Base-by-base conservation (phyloP, 2,888 invertebrate genomes). In the Cyaniris semiargus region DNA sequence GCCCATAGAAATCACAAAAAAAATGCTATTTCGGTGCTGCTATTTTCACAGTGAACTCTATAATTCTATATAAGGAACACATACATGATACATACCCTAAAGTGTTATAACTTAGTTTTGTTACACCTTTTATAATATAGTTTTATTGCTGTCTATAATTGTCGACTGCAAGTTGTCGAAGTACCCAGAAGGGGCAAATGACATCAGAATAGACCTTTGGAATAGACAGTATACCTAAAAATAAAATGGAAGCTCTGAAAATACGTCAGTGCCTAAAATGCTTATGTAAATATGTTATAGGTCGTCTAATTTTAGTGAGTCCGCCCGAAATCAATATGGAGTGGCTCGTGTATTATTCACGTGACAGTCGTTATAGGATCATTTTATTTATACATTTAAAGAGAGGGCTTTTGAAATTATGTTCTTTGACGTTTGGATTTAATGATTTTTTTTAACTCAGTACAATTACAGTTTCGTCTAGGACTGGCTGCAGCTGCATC, bases 271-370 rank as follows among this genome's bases (percentile, higher is more conserved):
- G 23, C 60, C 60, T 60, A 3, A 60, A 60, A 23, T 13, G 60
- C 21, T 60, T 60, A 60, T 21, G 3, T 23, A 23, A 60, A 60
- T 60, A 60, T 60, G 60, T 60, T 23, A 60, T 60, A 60, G 60
- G 60, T 60, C 13, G 60, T 60, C 60, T 60, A 23, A 60, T 60
- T 60, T 60, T 60, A 60, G 60, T 60, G 13, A 60, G 60, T 3
- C 60, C 23, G 23, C 60, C 60, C 60, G 23, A 60, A 23, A 60
- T 60, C 60, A 23, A 60, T 60, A 60, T 60, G 60, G 13, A 60
- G 60, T 8, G 58, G 13, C 60, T 60, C 60, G 21, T 60, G 60
- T 58, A 58, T 58, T 58, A 58, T 58, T 58, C 58, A 58, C 58
- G 8, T 58, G 21, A 58, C 58, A 21, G 58, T 53, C 7, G 18